A percentile compares a stretch with the other conserved stretches of the same genome.
These are phyloP conservation scores for Hydractinia echinata DNA, from an alignment of 30 jellyfish, hydroid and myxozoan species.

Conservation along the genomic window DNA sequence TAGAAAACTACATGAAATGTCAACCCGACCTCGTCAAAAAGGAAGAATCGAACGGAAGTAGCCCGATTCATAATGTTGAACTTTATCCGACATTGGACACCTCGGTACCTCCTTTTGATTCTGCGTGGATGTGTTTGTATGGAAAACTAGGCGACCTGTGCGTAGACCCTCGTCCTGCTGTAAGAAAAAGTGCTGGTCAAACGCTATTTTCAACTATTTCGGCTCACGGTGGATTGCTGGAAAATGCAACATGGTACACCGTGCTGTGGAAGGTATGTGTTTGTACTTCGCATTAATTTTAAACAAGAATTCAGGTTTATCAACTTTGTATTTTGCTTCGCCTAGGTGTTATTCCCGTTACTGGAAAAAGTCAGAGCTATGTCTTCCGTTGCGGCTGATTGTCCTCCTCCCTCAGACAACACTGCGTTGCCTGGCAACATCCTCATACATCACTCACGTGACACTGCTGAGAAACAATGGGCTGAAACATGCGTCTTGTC, in stretches of 20 bases:
- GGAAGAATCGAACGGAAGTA: constrained; percentile 36
- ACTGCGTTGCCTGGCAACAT: constrained; percentile 73
- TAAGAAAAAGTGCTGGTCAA: constrained; percentile 97
- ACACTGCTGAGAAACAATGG: constrained; percentile 98
- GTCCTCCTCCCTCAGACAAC: constrained; percentile 95
- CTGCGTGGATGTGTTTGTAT: constrained; percentile 91
- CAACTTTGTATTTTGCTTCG: not conserved
- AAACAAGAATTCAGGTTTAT: not conserved
- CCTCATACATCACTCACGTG: constrained; percentile 88
- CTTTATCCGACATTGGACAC: constrained; percentile 53
- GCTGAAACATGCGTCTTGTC: constrained; percentile 94
- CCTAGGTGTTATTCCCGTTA: constrained; percentile 77
- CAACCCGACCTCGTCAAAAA: constrained; percentile 41
- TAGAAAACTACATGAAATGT: constrained; percentile 32
- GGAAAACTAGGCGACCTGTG: constrained; percentile 92
- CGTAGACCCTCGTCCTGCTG: constrained; percentile 99
- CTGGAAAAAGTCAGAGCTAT: constrained; percentile 77
- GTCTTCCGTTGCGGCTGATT: constrained; percentile 96
- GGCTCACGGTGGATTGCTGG: constrained; percentile 94
- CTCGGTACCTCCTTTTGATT: constrained; percentile 73
- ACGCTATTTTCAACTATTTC: constrained; percentile 84
- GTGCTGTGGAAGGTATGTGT: constrained; percentile 89
- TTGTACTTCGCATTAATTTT: not conserved
- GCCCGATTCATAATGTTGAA: constrained; percentile 45
- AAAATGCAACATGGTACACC: constrained; percentile 76